Evolutionary conservation across 2,113 vertebrate species (phyloP).

Genomic region (Triplophysa dalaica): DNA sequence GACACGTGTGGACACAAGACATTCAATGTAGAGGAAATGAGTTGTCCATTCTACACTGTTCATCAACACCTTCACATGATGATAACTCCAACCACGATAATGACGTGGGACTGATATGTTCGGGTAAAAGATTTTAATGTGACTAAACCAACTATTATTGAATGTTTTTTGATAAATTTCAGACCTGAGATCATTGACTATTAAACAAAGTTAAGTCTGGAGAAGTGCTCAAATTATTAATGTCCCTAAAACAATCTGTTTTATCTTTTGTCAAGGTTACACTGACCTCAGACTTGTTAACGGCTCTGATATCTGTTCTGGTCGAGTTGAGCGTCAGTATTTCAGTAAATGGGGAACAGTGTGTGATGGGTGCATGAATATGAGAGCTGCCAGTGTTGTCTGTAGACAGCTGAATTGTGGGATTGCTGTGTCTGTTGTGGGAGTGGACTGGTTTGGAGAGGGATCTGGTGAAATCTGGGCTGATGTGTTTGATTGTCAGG

Average conservation of each 20-base stretch:
- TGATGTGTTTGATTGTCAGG: constrained; percentile 54
- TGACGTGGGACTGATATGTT: constrained; percentile 38
- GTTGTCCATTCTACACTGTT: neutral
- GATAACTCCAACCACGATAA: constrained; percentile 13
- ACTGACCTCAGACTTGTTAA: constrained; percentile 3
- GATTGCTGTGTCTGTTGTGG: constrained; percentile 39
- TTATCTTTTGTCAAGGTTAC: neutral
- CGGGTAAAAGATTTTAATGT: neutral
- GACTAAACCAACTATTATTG: no score
- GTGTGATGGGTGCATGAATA: constrained; percentile 50
- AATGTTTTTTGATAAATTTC: no score
- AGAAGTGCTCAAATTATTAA: no score
- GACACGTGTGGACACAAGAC: constrained; percentile 34
- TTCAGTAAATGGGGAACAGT: neutral
- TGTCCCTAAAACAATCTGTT: no score
- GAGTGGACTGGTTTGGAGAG: constrained; percentile 48
- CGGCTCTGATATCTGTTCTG: constrained; percentile 15
- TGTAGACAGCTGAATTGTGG: constrained; percentile 57
- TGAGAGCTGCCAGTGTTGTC: constrained; percentile 48
- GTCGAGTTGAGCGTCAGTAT: constrained; percentile 34
- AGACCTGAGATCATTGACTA: no score
- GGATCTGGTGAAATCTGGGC: constrained; percentile 42
- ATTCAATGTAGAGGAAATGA: constrained; percentile 35
- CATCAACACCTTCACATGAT: neutral
- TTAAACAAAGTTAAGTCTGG: no score